A percentile compares a stretch with the other conserved stretches of the same genome.
Evolutionary conservation across 2,888 invertebrate species (phyloP).

Genomic region (Sphaeridia pumilis): DNA sequence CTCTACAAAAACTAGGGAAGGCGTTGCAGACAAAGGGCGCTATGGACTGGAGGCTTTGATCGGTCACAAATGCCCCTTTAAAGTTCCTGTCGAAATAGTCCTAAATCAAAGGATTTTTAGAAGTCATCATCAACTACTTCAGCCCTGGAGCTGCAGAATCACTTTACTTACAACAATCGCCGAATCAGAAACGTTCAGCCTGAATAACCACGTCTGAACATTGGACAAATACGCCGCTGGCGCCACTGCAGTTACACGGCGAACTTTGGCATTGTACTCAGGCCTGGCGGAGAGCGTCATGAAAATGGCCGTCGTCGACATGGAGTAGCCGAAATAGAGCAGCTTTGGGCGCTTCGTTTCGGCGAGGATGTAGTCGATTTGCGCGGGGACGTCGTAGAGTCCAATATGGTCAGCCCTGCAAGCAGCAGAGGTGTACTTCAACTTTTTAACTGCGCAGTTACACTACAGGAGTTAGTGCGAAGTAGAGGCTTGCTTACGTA

Average conservation of each 20-base stretch:
- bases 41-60: background rate
- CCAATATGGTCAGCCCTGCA: constrained; percentile 45
- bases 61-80: background rate
- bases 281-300: constrained; percentile 47
- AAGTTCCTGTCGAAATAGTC: background rate
- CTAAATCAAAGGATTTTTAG: background rate
- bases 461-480: no score
- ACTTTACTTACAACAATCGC: background rate
- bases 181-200: background rate
- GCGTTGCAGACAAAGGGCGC: background rate
- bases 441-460: background rate
- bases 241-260: constrained; percentile 45
- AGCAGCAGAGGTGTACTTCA: background rate
- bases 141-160: no score
- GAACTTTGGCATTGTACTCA: constrained; percentile 46
- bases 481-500: no score
- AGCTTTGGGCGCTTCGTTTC: constrained; percentile 38
- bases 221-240: constrained; percentile 39
- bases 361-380: constrained; percentile 46
- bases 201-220: background rate
- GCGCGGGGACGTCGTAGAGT: constrained; percentile 47
- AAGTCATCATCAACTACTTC: no score
- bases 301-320: constrained; percentile 49
- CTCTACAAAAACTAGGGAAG: background rate
- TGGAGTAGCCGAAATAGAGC: constrained; percentile 50